Percentiles rank a stretch among this genome's conserved stretches.
Conservation (phyloP, 1,140 invertebrate species). For the Heterodera schachtii region DNA sequence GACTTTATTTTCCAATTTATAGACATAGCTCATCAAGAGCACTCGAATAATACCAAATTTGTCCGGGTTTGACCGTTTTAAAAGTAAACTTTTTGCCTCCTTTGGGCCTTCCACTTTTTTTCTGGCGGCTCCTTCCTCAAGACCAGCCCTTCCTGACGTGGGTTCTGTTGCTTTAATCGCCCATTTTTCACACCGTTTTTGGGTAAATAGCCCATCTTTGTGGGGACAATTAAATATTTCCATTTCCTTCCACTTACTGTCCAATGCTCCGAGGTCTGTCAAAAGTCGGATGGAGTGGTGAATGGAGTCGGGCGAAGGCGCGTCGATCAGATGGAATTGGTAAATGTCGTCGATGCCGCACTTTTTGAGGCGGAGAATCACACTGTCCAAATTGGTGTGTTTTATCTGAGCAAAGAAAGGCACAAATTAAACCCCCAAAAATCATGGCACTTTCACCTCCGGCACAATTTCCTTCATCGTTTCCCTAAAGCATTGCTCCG, state of each 20-base stretch:
- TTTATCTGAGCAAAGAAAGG: conserved; percentile 69
- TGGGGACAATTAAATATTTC: conserved; percentile 71
- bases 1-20: too few relatives aligned
- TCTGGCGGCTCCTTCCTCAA: too few relatives aligned
- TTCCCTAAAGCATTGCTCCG: conserved; percentile 1
- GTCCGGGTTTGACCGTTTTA: too few relatives aligned
- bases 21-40: too few relatives aligned
- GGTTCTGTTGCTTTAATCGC: too few relatives aligned
- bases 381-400: conserved; percentile 15
- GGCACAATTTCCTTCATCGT: conserved; percentile 2
- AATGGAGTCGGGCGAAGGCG: conserved; percentile 96
- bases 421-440: too few relatives aligned
- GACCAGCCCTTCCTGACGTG: too few relatives aligned
- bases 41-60: too few relatives aligned
- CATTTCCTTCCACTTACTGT: conserved; percentile 74
- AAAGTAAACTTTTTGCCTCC: too few relatives aligned
- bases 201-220: too few relatives aligned
- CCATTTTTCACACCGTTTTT: too few relatives aligned
- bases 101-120: too few relatives aligned
- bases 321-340: conserved; percentile 73
- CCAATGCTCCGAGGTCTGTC: conserved; percentile 52
- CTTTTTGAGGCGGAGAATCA: conserved; percentile 78
- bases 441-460: neutral
- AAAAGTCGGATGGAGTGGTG: conserved; percentile 45
- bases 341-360: conserved; percentile 92